Percentiles rank a stretch among this genome's conserved stretches.
These are phyloP conservation scores for Hypsopygia costalis DNA, from an alignment of 2,888 invertebrate species.

Conservation along the genomic window DNA sequence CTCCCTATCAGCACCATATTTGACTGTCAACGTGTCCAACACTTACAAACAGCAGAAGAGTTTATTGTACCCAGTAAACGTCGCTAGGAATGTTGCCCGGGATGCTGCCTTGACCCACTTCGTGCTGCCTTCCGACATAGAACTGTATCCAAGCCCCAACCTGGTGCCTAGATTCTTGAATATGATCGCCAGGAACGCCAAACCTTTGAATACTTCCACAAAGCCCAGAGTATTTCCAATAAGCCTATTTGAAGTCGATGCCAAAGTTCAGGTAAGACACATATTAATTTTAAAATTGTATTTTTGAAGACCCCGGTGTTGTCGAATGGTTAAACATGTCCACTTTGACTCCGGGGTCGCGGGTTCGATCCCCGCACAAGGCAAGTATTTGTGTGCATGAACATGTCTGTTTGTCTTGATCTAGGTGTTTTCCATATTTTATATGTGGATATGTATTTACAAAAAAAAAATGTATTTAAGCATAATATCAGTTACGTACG, in stretches of 20 bases:
- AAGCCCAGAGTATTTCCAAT: conserved; percentile 90
- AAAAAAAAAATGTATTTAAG: too few relatives aligned
- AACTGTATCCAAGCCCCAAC: conserved; percentile 93
- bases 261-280: conserved; percentile 56
- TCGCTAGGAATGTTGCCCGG: conserved; percentile 93
- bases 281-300: background rate
- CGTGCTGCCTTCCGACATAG: conserved; percentile 93
- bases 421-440: too few relatives aligned
- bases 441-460: too few relatives aligned
- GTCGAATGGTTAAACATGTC: too few relatives aligned
- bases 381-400: too few relatives aligned
- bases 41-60: conserved; percentile 91
- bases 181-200: conserved; percentile 88
- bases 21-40: conserved; percentile 77
- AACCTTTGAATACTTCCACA: conserved; percentile 79
- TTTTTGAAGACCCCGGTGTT: too few relatives aligned
- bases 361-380: too few relatives aligned
- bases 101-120: conserved; percentile 91
- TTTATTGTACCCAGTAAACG: conserved; percentile 93
- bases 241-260: conserved; percentile 93
- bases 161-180: conserved; percentile 90
- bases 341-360: too few relatives aligned
- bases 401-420: too few relatives aligned
- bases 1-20: conserved; percentile 84
- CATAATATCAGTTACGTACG: too few relatives aligned